A percentile compares a stretch with the other conserved stretches of the same genome.
Evolutionary conservation across 2,888 invertebrate species (phyloP).

Genomic region (Griposia aprilina): DNA sequence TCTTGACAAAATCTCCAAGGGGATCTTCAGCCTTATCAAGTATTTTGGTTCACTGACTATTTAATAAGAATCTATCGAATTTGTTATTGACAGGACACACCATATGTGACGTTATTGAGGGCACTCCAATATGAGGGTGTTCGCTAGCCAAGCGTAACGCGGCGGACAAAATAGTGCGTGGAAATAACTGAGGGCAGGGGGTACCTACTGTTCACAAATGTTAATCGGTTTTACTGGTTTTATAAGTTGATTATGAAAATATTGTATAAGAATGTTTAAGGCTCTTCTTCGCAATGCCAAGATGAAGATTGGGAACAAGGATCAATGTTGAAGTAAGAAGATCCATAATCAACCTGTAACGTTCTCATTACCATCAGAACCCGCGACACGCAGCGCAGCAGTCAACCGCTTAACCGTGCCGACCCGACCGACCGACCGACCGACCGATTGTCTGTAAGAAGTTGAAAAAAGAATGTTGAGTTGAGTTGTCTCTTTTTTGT

Average conservation of each 20-base stretch:
- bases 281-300: not conserved
- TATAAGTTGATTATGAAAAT: not conserved
- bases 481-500: no score
- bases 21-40: constrained; percentile 8
- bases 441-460: not conserved
- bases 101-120: constrained; percentile 57
- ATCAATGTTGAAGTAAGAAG: not conserved
- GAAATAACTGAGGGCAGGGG: constrained; percentile 25
- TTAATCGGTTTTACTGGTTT: constrained; percentile 10
- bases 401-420: no score
- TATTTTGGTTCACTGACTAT: constrained; percentile 39
- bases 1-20: not conserved
- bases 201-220: constrained; percentile 10
- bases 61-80: constrained; percentile 54
- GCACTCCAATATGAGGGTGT: constrained; percentile 55
- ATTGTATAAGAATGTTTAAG: not conserved
- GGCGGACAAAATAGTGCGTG: constrained; percentile 43
- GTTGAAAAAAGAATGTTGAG: not conserved
- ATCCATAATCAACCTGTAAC: not conserved
- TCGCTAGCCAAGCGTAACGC: constrained; percentile 45
- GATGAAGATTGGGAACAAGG: not conserved
- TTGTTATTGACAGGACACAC: constrained; percentile 55
- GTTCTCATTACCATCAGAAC: not conserved
- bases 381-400: no score
- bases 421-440: no score